A percentile compares a stretch with the other conserved stretches of the same genome.
These are phyloP conservation scores for Laticauda colubrina DNA, from an alignment of 2,113 vertebrate genomes.

Conservation along the genomic window DNA sequence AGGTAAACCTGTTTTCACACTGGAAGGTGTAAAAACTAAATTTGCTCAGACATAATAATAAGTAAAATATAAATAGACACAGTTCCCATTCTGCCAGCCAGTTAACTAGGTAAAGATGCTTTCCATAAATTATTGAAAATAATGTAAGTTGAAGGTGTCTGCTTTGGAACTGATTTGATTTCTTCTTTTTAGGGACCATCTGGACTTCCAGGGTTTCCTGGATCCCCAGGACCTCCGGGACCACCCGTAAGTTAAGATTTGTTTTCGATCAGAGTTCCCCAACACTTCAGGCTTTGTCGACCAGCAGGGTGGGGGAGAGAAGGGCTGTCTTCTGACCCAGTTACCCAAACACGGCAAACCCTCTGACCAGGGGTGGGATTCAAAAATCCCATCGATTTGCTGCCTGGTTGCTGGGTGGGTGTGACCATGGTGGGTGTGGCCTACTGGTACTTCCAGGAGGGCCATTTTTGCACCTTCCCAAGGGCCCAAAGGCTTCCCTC, in stretches of 20 bases:
- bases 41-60: not conserved
- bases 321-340: too few relatives aligned
- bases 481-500: too few relatives aligned
- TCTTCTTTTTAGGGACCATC: constrained; percentile 79
- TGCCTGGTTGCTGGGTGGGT: too few relatives aligned
- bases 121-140: not conserved
- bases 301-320: too few relatives aligned
- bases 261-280: not conserved
- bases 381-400: too few relatives aligned
- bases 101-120: not conserved
- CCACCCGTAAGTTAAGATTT: constrained; percentile 83
- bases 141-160: not conserved
- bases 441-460: too few relatives aligned
- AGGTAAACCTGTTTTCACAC: too few relatives aligned
- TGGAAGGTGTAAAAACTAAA: not conserved
- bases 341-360: too few relatives aligned
- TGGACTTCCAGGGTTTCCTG: constrained; percentile 85
- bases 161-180: not conserved
- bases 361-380: too few relatives aligned
- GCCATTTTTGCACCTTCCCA: too few relatives aligned
- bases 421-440: too few relatives aligned
- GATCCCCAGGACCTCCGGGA: constrained; percentile 85
- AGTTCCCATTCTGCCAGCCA: not conserved
- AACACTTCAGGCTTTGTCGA: too few relatives aligned
- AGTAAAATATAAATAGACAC: not conserved